Evolutionary conservation across 2,113 vertebrate species (phyloP).

Genomic region (Dendrocopos noguchii): DNA sequence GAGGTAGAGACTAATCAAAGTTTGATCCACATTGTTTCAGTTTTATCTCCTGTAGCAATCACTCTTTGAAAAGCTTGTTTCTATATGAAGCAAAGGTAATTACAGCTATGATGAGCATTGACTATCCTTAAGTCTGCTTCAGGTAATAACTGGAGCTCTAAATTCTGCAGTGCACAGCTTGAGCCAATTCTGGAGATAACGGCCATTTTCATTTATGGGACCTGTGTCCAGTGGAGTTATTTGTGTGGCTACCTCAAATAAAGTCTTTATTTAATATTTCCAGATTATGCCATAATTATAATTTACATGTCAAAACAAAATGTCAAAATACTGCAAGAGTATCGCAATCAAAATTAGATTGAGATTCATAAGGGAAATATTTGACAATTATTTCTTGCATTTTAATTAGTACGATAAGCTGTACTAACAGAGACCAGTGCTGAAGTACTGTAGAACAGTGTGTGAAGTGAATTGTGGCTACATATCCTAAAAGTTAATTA

Average conservation of each 20-base stretch:
- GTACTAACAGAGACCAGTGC: neutral
- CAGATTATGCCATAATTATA: neutral
- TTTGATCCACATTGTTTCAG: neutral
- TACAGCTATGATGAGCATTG: neutral
- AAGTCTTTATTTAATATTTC: neutral
- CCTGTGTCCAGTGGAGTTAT: neutral
- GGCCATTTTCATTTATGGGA: neutral
- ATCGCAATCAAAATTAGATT: neutral
- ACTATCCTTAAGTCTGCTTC: neutral
- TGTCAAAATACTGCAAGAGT: neutral
- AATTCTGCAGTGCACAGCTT: rapidly evolving
- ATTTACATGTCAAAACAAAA: neutral
- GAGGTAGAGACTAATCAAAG: neutral
- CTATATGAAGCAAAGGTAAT: neutral
- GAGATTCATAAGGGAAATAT: neutral
- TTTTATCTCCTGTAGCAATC: neutral
- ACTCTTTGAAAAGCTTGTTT: neutral
- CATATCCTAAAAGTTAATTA: neutral
- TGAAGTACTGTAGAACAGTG: neutral
- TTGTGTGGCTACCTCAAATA: neutral
- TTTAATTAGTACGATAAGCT: neutral
- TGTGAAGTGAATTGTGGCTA: neutral
- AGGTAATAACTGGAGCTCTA: neutral
- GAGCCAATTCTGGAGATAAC: neutral
- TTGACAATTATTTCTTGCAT: neutral